These are phyloP conservation scores for Tipula confusa DNA, from an alignment of 2,888 invertebrate species.

Conservation along the genomic window DNA sequence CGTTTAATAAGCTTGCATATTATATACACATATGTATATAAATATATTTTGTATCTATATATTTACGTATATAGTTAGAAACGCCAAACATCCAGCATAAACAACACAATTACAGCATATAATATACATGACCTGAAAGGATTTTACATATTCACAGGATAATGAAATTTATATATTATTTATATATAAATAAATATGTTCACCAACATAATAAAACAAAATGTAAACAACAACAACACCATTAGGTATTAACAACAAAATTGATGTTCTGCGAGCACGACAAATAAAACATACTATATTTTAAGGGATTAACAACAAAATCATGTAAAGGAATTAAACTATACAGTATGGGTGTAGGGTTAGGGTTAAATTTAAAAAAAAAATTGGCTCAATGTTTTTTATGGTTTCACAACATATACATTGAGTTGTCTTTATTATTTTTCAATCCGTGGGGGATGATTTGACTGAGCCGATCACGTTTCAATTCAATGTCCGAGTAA, in stretches of 20 bases:
- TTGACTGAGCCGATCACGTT: not conserved
- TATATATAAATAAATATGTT: not conserved
- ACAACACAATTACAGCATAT: not conserved
- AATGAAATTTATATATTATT: not conserved
- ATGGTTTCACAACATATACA: too few relatives aligned
- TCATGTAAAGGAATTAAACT: not conserved
- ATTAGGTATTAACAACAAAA: not conserved
- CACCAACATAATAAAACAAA: not conserved
- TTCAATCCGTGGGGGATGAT: not conserved
- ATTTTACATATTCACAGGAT: not conserved
- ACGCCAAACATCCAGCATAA: not conserved
- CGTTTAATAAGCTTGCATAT: not conserved
- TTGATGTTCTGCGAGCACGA: not conserved
- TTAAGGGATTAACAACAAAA: not conserved
- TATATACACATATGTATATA: not conserved
- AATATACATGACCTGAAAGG: not conserved
- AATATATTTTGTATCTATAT: not conserved
- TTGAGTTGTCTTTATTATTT: not conserved
- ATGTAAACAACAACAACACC: not conserved
- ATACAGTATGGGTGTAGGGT: not conserved
- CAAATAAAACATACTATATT: not conserved
- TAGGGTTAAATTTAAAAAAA: not conserved
- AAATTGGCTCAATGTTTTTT: too few relatives aligned
- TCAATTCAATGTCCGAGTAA: not conserved
- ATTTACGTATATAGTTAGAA: not conserved